These are phyloP conservation scores for Spea hammondii DNA, from an alignment of 2,797 vertebrate genomes.

Conservation along the genomic window DNA sequence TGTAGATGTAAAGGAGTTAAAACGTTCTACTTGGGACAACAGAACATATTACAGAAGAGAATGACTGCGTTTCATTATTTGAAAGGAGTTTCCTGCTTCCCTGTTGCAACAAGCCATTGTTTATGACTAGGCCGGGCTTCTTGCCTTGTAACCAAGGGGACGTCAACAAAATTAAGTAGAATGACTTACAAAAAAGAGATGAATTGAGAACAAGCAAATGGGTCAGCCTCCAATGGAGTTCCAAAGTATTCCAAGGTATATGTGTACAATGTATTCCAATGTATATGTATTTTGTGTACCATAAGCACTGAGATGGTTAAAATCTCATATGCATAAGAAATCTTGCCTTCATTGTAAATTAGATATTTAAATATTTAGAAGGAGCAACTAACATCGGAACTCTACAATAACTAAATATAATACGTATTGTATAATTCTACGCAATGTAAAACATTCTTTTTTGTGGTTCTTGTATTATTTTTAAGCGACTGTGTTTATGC, in stretches of 20 bases:
- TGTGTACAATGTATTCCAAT: too few relatives aligned
- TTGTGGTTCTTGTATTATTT: too few relatives aligned
- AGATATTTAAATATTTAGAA: too few relatives aligned
- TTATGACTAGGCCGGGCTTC: constrained; percentile 15
- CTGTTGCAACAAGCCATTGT: constrained; percentile 26
- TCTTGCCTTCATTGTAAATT: too few relatives aligned
- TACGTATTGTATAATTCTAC: too few relatives aligned
- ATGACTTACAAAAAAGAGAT: neutral
- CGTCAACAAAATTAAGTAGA: constrained; percentile 34
- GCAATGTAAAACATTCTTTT: too few relatives aligned
- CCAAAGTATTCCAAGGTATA: neutral
- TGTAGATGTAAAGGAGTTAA: constrained; percentile 8
- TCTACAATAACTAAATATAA: too few relatives aligned
- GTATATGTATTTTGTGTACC: too few relatives aligned
- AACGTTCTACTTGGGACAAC: neutral
- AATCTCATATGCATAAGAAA: too few relatives aligned
- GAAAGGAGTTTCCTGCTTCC: constrained; percentile 20
- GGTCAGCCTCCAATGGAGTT: neutral
- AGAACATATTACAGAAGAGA: constrained; percentile 31
- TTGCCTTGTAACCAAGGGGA: constrained; percentile 23
- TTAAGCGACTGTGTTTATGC: too few relatives aligned
- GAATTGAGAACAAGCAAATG: neutral
- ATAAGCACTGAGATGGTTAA: too few relatives aligned
- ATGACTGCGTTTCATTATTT: constrained; percentile 9
- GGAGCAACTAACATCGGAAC: too few relatives aligned